A percentile compares a stretch with the other conserved stretches of the same genome.
Conservation (phyloP, 2,797 vertebrate species). For the Melanotaenia nigrans region DNA sequence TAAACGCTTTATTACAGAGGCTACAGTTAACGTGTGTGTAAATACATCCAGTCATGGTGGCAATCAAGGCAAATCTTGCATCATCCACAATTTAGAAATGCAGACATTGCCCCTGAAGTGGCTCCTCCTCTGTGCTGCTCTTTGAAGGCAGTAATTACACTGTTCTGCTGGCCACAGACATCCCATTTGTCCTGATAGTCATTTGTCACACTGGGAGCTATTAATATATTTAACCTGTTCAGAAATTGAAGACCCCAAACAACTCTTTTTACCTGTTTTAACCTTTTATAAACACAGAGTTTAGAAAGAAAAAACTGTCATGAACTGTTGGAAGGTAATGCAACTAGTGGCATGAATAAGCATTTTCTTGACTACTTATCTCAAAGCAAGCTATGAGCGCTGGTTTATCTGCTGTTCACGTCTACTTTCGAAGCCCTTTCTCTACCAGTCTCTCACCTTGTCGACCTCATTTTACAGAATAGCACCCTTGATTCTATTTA, state of each 20-base stretch:
- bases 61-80: constrained; percentile 35
- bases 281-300: background rate
- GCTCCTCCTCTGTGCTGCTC: background rate
- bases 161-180: background rate
- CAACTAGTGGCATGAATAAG: background rate
- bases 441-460: background rate
- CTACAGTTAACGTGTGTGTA: background rate
- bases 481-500: constrained; percentile 2
- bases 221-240: background rate
- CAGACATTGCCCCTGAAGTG: background rate
- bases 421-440: background rate
- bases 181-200: background rate
- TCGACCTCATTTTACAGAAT: constrained; percentile 4
- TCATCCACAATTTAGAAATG: constrained; percentile 19
- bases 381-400: background rate
- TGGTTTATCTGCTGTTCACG: rapidly evolving
- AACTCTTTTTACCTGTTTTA: background rate
- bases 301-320: background rate
- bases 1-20: background rate
- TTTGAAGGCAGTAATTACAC: background rate
- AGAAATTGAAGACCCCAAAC: background rate
- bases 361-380: background rate
- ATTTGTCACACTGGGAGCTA: background rate
- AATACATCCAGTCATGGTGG: background rate
- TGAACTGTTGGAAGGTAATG: background rate